Evolutionary conservation across 2,113 vertebrate genomes (phyloP), one percentile per base, ranked within the genome.

Genomic region (Numida meleagris): DNA sequence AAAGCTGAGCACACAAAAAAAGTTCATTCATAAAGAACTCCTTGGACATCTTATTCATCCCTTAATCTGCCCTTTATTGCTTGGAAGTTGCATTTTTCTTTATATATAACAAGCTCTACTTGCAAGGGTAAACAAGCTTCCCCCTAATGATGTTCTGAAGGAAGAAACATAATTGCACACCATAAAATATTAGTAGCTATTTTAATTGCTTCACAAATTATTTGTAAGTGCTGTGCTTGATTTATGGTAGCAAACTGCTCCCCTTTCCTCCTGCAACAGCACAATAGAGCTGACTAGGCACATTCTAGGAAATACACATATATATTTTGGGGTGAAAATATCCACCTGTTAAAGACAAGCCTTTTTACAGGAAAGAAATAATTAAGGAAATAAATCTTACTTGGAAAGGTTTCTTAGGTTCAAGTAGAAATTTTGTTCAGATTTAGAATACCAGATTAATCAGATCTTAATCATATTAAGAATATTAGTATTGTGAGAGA

Each of bases 131-230:
- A 94, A 96, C 74, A 93, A 93, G 65, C 89, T 77, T 89, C 78
- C 84, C 91, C 46, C 87, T 95, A 94, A 96, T 77, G 82, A 96
- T 88, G 53, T 71, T 92, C 91, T 94, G 78, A 96, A 80, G 67
- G 84, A 93, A 77, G 71, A 91, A 94, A 86, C 72, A 66, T 94
- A 95, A 96, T 92, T 96, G 84, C 72, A 85, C 42, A 67, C 36
- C 55, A 67, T 94, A 94, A 94, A 96, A 87, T 59, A 90, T 91
- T 92, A 85, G 78, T 40, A 95, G 78, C 33, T 91, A 82, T 71
- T 95, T 96, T 94, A 96, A 96, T 91, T 94, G 87, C 85, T 91
- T 71, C 75, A 94, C 89, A 94, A 94, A 89, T 95, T 91, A 95
- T 77, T 89, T 79, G 55, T 67, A 89, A 95, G 61, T 93, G 75